A percentile compares a stretch with the other conserved stretches of the same genome.
These are phyloP conservation scores for Drosophila kikkawai DNA, from an alignment of 1,140 invertebrate genomes.

Conservation along the genomic window DNA sequence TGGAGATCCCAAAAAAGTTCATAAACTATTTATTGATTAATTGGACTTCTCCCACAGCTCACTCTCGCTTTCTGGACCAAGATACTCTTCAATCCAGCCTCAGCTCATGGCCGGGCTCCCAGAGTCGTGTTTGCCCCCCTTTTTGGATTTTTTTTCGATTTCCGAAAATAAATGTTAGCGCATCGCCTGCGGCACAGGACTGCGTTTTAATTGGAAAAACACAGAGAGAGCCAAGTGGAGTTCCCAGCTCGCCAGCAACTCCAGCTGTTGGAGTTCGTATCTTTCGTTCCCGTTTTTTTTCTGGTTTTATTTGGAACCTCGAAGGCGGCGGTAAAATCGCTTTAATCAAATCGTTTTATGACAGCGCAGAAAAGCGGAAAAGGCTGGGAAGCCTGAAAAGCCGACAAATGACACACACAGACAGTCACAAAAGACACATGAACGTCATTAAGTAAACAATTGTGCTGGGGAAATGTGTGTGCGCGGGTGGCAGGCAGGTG, in stretches of 20 bases:
- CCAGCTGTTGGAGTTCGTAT: slow-evolving; percentile 48
- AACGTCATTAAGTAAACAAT: slow-evolving; percentile 79
- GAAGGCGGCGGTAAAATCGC: slow-evolving; percentile 60
- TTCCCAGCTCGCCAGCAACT: slow-evolving; percentile 23
- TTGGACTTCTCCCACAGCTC: slow-evolving; percentile 12
- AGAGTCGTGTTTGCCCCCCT: slow-evolving; percentile 6
- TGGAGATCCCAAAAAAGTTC: slow-evolving; percentile 1
- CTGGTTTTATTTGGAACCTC: slow-evolving; percentile 21
- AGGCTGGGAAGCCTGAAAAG: slow-evolving; percentile 26
- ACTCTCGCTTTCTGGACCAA: slow-evolving; percentile 62
- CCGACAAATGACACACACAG: slow-evolving; percentile 75
- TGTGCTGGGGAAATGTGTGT: slow-evolving; percentile 16
- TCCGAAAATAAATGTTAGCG: slow-evolving; percentile 77
- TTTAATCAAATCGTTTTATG: slow-evolving; percentile 84
- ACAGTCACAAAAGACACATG: slow-evolving; percentile 63
- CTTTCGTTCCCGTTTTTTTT: not conserved
- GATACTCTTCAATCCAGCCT: not conserved
- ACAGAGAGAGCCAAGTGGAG: slow-evolving; percentile 27
- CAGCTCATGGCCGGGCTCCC: slow-evolving; percentile 8
- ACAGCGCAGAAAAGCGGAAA: slow-evolving; percentile 56
- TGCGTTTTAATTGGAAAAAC: slow-evolving; percentile 77
- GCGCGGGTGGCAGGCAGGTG: slow-evolving; percentile 71
- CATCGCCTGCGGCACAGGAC: slow-evolving; percentile 61
- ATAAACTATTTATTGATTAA: slow-evolving; percentile 22
- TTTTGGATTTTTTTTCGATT: slow-evolving; percentile 70